Evolutionary conservation across 2,113 vertebrate genomes (phyloP).

Genomic region (Protobothrops mucrosquamatus): DNA sequence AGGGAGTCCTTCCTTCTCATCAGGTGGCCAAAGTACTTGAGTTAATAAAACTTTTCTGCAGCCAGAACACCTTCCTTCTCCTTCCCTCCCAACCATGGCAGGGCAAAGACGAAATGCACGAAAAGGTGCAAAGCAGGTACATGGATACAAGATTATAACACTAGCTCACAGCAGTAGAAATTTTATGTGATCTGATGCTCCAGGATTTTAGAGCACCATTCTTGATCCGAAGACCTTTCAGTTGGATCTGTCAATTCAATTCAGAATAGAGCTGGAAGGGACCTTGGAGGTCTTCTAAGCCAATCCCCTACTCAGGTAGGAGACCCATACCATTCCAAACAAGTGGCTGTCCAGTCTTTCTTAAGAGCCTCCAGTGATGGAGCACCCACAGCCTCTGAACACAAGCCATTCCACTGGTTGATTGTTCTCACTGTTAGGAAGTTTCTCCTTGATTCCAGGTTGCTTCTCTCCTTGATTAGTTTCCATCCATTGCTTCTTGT

Average conservation of each 20-base stretch:
- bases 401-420: neutral
- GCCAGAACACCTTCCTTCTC: neutral
- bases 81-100: neutral
- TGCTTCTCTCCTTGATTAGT: neutral
- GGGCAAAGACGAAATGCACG: neutral
- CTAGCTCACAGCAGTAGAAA: neutral
- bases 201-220: neutral
- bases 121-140: neutral
- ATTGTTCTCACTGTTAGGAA: neutral
- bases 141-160: neutral
- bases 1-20: too few relatives aligned
- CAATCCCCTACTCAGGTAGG: neutral
- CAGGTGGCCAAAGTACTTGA: too few relatives aligned
- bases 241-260: neutral
- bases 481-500: neutral
- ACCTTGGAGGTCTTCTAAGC: neutral
- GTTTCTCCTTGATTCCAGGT: neutral
- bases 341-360: neutral
- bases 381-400: neutral
- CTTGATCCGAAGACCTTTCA: neutral
- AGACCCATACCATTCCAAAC: neutral
- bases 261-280: neutral
- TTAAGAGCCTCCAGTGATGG: neutral
- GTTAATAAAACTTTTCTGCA: neutral
- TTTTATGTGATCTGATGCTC: neutral